Evolutionary conservation across 2,888 invertebrate genomes (phyloP), one percentile per base, ranked within the genome.

Genomic region (Ischnura elegans): DNA sequence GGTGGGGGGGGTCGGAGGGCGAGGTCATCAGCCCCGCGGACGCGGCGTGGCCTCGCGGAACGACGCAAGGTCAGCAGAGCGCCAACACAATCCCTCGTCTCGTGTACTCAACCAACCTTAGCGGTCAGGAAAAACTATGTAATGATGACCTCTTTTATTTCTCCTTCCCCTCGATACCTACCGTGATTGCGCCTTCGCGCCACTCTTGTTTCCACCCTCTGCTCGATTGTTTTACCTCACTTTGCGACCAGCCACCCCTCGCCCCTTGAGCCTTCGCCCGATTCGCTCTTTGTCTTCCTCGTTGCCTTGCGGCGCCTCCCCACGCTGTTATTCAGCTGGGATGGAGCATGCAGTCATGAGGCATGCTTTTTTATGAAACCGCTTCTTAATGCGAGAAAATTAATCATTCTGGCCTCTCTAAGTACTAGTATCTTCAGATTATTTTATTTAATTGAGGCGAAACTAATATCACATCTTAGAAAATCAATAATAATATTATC

Each of bases 21-120:
- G 76, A 29, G 51, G 46, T 29, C 29, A 86, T 16, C 19, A 86
- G 45, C 55, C 55, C 90, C 90, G 36, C 87, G 51, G 51, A 29
- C 51, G 45, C 87, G 87, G 90, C 55, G 61, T 43, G 90, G 90
- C 90, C 90, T 90, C 90, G 90, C 61, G 90, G 61, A 90, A 90
- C 90, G 90, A 90, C 61, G 90, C 90, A 90, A 90, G 90, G 90
- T 90, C 90, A 90, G 66, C 61, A 55, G 55, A 55, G 51, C 87
- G 76, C 76, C 76, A 76, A 76, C 76, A 87, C 55, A 51, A 55
- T 55, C 25, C 55, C n/a, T 45, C n/a, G 61, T n/a, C 86, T 25
- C 45, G 21, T 25, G 76, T 13, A 36, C 76, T 76, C 76, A 76
- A 36, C 36, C 76, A 76, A 76, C 76, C 76, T 76, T 76, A 4